Evolutionary conservation across 2,797 vertebrate genomes (phyloP).

Genomic region (Chiroxiphia lanceolata): DNA sequence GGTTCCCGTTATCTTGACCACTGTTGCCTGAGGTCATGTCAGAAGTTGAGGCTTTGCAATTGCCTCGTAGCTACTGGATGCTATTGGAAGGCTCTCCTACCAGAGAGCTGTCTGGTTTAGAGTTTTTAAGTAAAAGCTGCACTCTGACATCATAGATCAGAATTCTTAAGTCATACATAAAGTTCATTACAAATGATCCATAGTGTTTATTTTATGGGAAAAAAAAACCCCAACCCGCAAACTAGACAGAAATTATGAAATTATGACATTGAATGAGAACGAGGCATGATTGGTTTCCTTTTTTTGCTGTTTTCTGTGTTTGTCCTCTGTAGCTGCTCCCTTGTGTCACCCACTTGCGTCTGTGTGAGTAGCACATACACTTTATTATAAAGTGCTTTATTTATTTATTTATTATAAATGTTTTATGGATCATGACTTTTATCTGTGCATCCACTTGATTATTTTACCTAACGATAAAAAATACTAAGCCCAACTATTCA

Average conservation of each 20-base stretch:
- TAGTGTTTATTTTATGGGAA: not conserved
- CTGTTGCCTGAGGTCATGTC: not conserved
- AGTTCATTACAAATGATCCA: not conserved
- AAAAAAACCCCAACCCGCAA: not conserved
- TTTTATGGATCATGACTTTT: not conserved
- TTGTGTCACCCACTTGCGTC: not conserved
- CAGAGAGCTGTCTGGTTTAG: not conserved
- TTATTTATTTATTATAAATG: too few relatives aligned
- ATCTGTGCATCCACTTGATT: not conserved
- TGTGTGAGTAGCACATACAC: not conserved
- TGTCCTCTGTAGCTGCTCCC: not conserved
- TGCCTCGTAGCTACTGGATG: not conserved
- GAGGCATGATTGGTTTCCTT: not conserved
- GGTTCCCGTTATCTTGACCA: not conserved
- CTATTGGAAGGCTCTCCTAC: not conserved
- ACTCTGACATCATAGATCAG: not conserved
- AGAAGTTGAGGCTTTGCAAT: not conserved
- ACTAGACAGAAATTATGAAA: not conserved
- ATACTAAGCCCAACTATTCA: not conserved
- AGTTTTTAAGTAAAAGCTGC: not conserved
- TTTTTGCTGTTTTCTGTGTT: not conserved
- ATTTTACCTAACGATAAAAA: not conserved
- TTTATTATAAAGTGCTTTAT: not conserved
- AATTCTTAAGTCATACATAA: not conserved
- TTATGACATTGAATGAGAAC: not conserved